Percentiles rank a stretch among this genome's conserved stretches.
Conservation (phyloP, 1,140 invertebrate species). For the Pseudomyrmex concolor region DNA sequence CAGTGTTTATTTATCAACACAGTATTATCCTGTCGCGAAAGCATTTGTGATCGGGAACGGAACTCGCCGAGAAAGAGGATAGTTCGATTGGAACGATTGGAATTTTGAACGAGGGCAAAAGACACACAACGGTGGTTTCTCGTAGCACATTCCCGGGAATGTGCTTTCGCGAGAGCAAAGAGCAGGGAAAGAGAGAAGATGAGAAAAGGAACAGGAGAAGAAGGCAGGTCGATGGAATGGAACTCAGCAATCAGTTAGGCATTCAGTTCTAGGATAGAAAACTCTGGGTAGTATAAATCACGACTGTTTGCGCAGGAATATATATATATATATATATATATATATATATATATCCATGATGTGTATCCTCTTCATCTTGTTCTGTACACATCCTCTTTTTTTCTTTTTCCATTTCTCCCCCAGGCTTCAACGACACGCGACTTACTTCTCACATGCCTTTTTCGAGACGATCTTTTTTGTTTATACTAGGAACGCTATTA, state of each 20-base stretch:
- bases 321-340: slow-evolving; percentile 55
- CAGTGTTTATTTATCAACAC: not conserved
- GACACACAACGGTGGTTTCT: slow-evolving; percentile 34
- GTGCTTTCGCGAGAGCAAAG: slow-evolving; percentile 32
- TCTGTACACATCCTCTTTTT: not conserved
- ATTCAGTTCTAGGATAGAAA: slow-evolving; percentile 69
- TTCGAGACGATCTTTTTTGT: slow-evolving; percentile 52
- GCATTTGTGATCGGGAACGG: not conserved
- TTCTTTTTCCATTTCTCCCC: not conserved
- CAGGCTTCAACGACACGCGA: not conserved
- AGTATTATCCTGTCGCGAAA: not conserved
- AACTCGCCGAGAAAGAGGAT: not conserved
- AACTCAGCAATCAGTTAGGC: slow-evolving; percentile 76
- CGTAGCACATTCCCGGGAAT: slow-evolving; percentile 30
- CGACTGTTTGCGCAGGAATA: slow-evolving; percentile 69
- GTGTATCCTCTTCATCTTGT: slow-evolving; percentile 36
- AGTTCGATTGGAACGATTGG: slow-evolving; percentile 14
- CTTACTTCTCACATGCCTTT: slow-evolving; percentile 28
- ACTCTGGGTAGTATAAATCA: slow-evolving; percentile 73
- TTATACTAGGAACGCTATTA: slow-evolving; percentile 42
- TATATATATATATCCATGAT: slow-evolving; percentile 33
- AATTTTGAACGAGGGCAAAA: slow-evolving; percentile 54
- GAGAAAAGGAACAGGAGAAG: slow-evolving; percentile 15
- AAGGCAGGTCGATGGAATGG: slow-evolving; percentile 65
- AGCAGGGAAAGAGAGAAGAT: slow-evolving; percentile 13